Evolutionary conservation across 2,888 invertebrate species (phyloP), one percentile per base, ranked within the genome.

Genomic region (Noctua janthe): DNA sequence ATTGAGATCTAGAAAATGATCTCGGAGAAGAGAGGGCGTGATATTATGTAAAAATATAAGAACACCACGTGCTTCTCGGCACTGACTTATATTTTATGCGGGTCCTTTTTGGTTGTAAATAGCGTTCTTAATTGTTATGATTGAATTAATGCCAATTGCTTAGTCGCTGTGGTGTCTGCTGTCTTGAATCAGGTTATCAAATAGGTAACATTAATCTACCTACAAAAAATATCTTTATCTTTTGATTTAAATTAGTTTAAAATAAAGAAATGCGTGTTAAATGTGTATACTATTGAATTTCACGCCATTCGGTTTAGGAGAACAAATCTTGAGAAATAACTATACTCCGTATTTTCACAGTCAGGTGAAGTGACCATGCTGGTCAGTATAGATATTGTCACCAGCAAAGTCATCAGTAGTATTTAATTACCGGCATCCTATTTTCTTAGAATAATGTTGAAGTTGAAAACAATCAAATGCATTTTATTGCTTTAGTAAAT

Each of bases 271-370:
- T n/a, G 70, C 54, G 47, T 29, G 49, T 49, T 15, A 20, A 81
- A 82, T 75, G 35, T 70, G 47, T 47, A 47, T 62, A 69, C 23
- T 64, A 76, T 43, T 49, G n/a, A 64, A 64, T 82, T 76, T 81
- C 62, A 82, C 49, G 70, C 82, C n/a, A 56, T 69, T 76, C 15
- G n/a, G n/a, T 20, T 47, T 70, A 47, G 62, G 56, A n/a, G 35
- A 69, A 75, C n/a, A 4, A 81, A 81, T 81, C n/a, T 54, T 51
- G 56, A 35, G 5, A n/a, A 69, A 35, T 15, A 23, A 2, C 3
- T 51, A 8, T 56, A 56, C 29, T 64, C 13, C n/a, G 23, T 43
- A 23, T 17, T 23, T 4, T 39, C n/a, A 73, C 20, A 43, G n/a
- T n/a, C 69, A 56, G 29, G 20, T 69, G 39, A 51, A n/a, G 13